Base-by-base conservation (phyloP, 2,113 vertebrate species). In the Ariopsis seemanni region DNA sequence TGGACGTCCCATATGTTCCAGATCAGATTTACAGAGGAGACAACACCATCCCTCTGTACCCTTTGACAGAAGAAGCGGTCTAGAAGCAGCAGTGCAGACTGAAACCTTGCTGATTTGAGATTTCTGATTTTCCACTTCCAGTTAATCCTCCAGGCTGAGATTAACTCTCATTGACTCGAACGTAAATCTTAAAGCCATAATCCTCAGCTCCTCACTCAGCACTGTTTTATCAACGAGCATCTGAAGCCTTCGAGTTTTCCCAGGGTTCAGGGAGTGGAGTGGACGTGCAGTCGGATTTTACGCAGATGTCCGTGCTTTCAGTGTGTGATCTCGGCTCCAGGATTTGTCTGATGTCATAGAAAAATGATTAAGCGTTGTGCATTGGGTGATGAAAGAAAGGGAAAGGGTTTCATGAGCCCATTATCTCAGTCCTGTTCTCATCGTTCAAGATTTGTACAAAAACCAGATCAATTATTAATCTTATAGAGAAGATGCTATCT, bases 11-110 rank as follows among this genome's bases (percentile, higher is more conserved):
- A 86, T 58, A 77, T 86, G 67, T 58, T n/a, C 77, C 55, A 8
- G 65, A 80, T 90, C 84, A 80, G 63, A 78, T 89, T 85, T 87
- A 85, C 78, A 60, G 82, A 55, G 57, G 20, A 69, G 30, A 69
- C 65, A 15, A 34, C 62, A 25, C 52, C 10, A 85, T 77, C 25
- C 22, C 75, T 74, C 53, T 50, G 12, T 62, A 42, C 30, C 27
- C 83, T 55, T 72, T 25, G 60, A 53, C n/a, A 62, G 48, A 69
- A 52, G 30, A 81, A 27, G 48, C 34, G 5, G 53, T 55, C 12
- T 30, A 77, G 82, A 84, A 50, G 20, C 58, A 60, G 58, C 27
- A 25, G 25, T 65, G 74, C 75, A 48, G 52, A 1, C 25, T 63
- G 75, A 0, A 71, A 53, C 5, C n/a, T 77, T 6, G 15, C 71